phyloP scores from a whole-genome alignment of 1,140 invertebrate genomes.

The Eufriesea mexicana region DNA sequence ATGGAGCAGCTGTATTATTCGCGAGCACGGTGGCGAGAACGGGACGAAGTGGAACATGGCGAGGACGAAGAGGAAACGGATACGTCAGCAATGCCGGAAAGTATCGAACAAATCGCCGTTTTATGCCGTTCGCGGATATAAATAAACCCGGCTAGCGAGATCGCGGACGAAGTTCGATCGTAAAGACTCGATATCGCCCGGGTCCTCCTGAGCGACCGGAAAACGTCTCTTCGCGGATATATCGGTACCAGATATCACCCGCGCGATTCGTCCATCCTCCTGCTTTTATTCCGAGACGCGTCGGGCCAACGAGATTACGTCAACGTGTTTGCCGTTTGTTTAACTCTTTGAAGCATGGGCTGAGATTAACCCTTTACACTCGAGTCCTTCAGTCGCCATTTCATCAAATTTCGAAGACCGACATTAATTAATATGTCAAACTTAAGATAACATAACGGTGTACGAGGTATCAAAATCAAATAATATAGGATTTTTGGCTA shows the following conservation, averaged over 20 bases:
- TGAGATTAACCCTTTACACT: too few species aligned
- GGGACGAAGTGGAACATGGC: background rate
- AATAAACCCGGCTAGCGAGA: constrained; percentile 50
- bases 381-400: too few species aligned
- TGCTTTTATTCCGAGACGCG: background rate
- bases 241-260: background rate
- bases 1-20: constrained; percentile 42
- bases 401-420: too few species aligned
- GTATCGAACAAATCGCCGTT: constrained; percentile 33
- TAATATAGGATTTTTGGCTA: too few species aligned
- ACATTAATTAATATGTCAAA: too few species aligned
- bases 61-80: constrained; percentile 23
- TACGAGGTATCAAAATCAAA: too few species aligned
- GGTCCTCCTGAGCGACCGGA: background rate
- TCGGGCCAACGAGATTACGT: background rate
- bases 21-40: background rate
- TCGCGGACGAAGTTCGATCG: constrained; percentile 36
- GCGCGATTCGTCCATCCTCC: background rate
- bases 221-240: constrained; percentile 1
- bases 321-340: background rate
- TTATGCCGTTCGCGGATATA: constrained; percentile 38
- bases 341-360: too few species aligned
- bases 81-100: constrained; percentile 24
- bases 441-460: too few species aligned
- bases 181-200: constrained; percentile 9